A percentile compares a stretch with the other conserved stretches of the same genome.
These are phyloP conservation scores for Mantis religiosa DNA, from an alignment of 2,888 invertebrate species.

Conservation along the genomic window DNA sequence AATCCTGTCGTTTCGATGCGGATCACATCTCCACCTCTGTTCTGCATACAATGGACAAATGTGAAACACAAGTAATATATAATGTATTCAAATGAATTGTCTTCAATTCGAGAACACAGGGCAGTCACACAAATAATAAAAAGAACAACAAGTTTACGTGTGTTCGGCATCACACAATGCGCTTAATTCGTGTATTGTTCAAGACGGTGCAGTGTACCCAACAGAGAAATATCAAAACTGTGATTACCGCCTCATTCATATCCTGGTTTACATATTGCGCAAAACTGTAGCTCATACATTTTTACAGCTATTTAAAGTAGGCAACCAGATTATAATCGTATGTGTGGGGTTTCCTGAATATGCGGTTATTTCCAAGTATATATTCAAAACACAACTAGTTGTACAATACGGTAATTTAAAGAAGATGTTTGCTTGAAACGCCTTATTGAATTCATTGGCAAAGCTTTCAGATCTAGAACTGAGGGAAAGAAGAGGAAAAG, in stretches of 20 bases:
- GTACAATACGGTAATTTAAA: too few relatives aligned
- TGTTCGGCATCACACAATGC: conserved; percentile 11
- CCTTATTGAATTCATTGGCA: too few relatives aligned
- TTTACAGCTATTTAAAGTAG: too few relatives aligned
- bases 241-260: neutral
- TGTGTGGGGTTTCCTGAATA: too few relatives aligned
- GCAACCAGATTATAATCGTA: too few relatives aligned
- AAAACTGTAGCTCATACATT: too few relatives aligned
- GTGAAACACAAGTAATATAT: conserved; percentile 22
- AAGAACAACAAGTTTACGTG: neutral
- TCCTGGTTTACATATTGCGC: neutral
- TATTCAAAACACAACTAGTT: too few relatives aligned
- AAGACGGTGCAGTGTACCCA: neutral
- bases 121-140: neutral
- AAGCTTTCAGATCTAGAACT: too few relatives aligned
- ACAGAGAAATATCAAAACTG: neutral
- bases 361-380: too few relatives aligned
- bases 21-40: conserved; percentile 6
- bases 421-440: too few relatives aligned
- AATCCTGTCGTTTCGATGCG: conserved; percentile 15
- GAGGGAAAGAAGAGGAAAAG: too few relatives aligned
- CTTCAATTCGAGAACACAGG: conserved; percentile 20
- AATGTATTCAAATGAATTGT: conserved; percentile 27
- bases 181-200: neutral
- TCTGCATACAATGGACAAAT: conserved; percentile 25